Conservation (phyloP, 2,113 vertebrate species). For the Amblyornis subalaris region DNA sequence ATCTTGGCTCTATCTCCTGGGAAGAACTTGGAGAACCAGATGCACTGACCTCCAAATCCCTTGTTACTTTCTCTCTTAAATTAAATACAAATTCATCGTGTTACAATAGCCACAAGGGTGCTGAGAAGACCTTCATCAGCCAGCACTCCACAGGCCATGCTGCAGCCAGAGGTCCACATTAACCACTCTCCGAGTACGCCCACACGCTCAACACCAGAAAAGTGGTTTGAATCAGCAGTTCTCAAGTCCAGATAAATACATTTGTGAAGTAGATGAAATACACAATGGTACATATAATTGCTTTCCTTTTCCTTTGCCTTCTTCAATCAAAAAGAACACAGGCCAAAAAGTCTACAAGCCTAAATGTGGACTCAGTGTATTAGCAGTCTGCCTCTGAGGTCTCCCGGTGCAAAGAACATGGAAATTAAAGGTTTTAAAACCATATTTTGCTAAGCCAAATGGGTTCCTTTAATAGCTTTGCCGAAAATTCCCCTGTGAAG, state of each 20-base stretch:
- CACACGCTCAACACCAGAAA: background rate
- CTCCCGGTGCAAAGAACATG: background rate
- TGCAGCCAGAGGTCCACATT: background rate
- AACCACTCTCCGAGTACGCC: fast-evolving
- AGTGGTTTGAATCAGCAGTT: background rate
- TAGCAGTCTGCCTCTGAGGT: background rate
- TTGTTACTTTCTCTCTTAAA: background rate
- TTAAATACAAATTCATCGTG: background rate
- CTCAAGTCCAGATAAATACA: background rate
- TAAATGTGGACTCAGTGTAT: background rate
- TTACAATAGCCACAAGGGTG: background rate
- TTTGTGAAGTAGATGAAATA: background rate
- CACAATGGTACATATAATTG: fast-evolving
- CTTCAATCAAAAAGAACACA: background rate
- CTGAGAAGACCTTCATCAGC: background rate
- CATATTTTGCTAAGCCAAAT: background rate
- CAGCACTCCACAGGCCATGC: background rate
- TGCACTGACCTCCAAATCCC: background rate
- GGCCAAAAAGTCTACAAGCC: background rate
- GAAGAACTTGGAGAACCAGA: background rate
- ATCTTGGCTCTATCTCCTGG: background rate
- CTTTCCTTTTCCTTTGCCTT: background rate
- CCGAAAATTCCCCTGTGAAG: background rate
- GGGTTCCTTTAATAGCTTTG: background rate
- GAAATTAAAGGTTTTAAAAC: background rate